phyloP scores from a whole-genome alignment of 2,888 invertebrate species.

The Himalopsyche kuldschensis region DNA sequence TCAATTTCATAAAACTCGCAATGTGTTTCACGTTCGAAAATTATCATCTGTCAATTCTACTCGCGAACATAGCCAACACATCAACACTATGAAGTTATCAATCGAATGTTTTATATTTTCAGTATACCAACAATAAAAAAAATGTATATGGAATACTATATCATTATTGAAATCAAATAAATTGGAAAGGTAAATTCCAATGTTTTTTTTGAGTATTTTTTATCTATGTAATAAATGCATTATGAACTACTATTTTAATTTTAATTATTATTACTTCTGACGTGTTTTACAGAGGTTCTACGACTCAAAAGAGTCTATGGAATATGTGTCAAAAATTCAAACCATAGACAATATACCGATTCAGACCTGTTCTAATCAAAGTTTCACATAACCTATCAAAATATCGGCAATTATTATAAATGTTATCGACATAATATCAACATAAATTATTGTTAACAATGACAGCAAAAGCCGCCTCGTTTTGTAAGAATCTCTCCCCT shows the following conservation, averaged over 20 bases:
- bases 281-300: no score
- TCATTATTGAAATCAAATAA: no score
- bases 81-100: constrained; percentile 27
- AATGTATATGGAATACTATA: no score
- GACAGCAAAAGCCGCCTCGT: background rate
- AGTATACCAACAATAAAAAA: no score
- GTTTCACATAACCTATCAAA: background rate
- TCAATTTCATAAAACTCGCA: constrained; percentile 8
- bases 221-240: no score
- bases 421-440: background rate
- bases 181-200: no score
- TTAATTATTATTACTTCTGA: no score
- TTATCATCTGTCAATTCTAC: constrained; percentile 22
- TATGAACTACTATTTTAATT: no score
- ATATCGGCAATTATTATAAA: background rate
- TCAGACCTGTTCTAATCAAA: no score
- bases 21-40: constrained; percentile 9
- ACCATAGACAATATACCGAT: no score
- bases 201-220: no score
- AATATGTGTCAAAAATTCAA: background rate
- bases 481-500: background rate
- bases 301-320: background rate
- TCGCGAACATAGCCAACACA: constrained; percentile 28
- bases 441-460: background rate
- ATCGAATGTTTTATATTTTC: no score